Evolutionary conservation across 2,113 vertebrate species (phyloP), one percentile per base, ranked within the genome.

Genomic region (Sinocyclocheilus anophthalmus): DNA sequence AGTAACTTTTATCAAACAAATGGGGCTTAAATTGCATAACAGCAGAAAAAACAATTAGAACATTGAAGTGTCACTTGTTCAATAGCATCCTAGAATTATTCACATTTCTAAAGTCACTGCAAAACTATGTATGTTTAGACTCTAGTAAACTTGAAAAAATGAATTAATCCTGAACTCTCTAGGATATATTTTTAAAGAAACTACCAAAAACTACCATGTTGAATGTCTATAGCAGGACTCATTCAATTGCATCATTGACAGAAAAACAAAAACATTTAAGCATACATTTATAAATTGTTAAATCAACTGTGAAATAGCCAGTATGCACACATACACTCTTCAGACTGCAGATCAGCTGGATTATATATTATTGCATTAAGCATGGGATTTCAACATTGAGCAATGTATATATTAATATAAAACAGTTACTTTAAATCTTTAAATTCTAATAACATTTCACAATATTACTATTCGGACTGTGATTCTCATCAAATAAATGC

Each of bases 1-100:
- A 39, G 37, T 70, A 81, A 72, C 9, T 77, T 59, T 76, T 4
- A 11, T n/a, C 16, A 50, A 22, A 53, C 16, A 26, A 55, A 39
- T 69, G 48, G 80, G 45, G 77, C 16, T 81, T 24, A 59, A 69
- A 77, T 37, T 76, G 12, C 70, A 69, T 22, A 48, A 48, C 30
- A 85, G 57, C 11, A 81, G 76, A 37, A 39, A 78, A 57, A 3
- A 33, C 10, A 55, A 78, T 30, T 4, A 10, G 16, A 55, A 76
- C 73, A 72, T 1, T 42, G 9, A 75, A 77, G 48, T 33, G 26
- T 30, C 24, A 77, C 13, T 30, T 14, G 3, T 20, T 33, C 16
- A 20, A 5, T 55, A 3, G 75, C 14, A 42, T 22, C 20, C 69
- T 12, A 76, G 42, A 53, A 30, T 24, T 55, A 0, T 30, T 30